phyloP scores from a whole-genome alignment of 2,888 invertebrate genomes.

The Pachycephus smyrnensis region DNA sequence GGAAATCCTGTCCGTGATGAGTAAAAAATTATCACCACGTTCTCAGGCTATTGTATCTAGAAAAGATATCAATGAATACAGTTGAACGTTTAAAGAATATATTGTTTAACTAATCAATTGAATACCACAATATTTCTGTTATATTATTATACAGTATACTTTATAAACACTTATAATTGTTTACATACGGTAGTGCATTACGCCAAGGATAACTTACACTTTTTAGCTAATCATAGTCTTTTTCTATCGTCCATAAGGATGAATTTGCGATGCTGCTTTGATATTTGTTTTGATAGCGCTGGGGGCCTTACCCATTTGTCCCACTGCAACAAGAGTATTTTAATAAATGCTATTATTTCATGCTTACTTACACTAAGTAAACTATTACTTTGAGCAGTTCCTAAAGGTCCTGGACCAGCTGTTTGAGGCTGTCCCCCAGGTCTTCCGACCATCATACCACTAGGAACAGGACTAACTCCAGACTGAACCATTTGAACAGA shows the following conservation, averaged over 20 bases:
- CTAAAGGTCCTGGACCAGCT: conserved; percentile 55
- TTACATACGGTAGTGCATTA: too few relatives aligned
- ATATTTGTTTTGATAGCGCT: conserved; percentile 94
- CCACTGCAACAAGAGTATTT: conserved; percentile 54
- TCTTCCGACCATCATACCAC: conserved; percentile 62
- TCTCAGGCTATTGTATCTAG: conserved; percentile 55
- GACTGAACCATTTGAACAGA: conserved; percentile 61
- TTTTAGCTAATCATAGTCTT: conserved; percentile 25
- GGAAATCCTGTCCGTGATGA: conserved; percentile 46
- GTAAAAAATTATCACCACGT: conserved; percentile 55
- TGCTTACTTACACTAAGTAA: neutral
- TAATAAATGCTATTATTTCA: neutral
- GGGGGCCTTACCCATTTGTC: conserved; percentile 84
- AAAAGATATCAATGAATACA: conserved; percentile 24
- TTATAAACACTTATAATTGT: too few relatives aligned
- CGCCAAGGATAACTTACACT: neutral
- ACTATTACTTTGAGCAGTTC: conserved; percentile 48
- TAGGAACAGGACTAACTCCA: conserved; percentile 57
- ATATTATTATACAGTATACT: too few relatives aligned
- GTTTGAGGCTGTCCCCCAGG: conserved; percentile 58
- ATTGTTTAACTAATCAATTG: too few relatives aligned
- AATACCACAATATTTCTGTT: too few relatives aligned
- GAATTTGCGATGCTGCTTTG: conserved; percentile 89
- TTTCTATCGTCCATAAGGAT: conserved; percentile 80
- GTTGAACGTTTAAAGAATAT: too few relatives aligned